Evolutionary conservation across 2,797 vertebrate genomes (phyloP).

Genomic region (Xerus rutilus): DNA sequence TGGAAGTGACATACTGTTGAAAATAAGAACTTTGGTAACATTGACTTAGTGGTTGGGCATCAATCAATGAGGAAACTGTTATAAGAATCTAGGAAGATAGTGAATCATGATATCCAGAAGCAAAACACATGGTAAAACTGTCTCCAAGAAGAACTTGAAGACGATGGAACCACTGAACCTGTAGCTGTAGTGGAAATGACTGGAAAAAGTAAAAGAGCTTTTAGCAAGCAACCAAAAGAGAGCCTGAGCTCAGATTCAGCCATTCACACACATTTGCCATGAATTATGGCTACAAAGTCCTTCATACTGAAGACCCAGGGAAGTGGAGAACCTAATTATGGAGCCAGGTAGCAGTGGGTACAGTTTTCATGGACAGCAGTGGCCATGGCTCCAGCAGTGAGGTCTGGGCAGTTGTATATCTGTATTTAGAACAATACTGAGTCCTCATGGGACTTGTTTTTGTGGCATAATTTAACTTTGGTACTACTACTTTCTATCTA

Average conservation of each 20-base stretch:
- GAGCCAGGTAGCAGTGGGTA: background rate
- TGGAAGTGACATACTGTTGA: background rate
- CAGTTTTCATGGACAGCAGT: background rate
- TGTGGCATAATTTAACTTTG: background rate
- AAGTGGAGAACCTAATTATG: background rate
- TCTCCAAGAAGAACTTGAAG: background rate
- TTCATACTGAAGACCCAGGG: background rate
- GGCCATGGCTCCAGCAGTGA: background rate
- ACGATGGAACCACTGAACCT: background rate
- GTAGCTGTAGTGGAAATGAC: background rate
- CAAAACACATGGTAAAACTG: background rate
- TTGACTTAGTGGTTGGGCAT: background rate
- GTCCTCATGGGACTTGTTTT: background rate
- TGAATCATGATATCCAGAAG: background rate
- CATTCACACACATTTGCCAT: background rate
- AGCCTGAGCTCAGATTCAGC: background rate
- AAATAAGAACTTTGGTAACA: background rate
- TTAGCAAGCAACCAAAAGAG: background rate
- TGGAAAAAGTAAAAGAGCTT: background rate
- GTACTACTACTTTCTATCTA: background rate
- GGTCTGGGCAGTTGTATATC: background rate
- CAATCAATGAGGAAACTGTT: background rate
- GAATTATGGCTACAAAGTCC: background rate
- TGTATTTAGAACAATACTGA: background rate
- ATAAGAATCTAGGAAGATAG: background rate